phyloP scores from a whole-genome alignment of 2,888 invertebrate genomes.

The Cloeon dipterum region DNA sequence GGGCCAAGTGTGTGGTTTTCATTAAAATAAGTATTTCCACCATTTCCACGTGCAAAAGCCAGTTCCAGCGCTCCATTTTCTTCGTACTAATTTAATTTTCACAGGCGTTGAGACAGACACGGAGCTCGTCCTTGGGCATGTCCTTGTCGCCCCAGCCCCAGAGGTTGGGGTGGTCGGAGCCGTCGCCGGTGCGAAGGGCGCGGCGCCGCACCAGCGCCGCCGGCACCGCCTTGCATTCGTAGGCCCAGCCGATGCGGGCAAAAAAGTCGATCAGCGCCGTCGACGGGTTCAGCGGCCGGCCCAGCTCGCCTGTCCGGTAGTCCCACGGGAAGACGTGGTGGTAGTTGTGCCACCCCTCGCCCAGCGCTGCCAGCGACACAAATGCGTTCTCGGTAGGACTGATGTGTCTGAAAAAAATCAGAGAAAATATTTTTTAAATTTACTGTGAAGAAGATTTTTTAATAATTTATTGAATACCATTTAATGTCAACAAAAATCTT shows the following conservation, averaged over 20 bases:
- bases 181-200: constrained; percentile 31
- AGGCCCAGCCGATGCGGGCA: constrained; percentile 48
- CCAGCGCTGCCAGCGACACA: constrained; percentile 51
- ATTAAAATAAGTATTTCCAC: too few relatives aligned
- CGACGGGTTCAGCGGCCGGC: constrained; percentile 35
- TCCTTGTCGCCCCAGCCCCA: constrained; percentile 43
- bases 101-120: too few relatives aligned
- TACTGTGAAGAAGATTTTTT: neutral
- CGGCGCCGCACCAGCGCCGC: constrained; percentile 25
- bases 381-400: constrained; percentile 46
- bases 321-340: constrained; percentile 19
- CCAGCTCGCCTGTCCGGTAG: constrained; percentile 42
- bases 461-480: neutral
- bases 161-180: constrained; percentile 12
- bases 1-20: too few relatives aligned
- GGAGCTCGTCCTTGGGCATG: constrained; percentile 29
- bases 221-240: constrained; percentile 42
- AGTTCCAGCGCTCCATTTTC: too few relatives aligned
- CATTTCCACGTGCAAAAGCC: too few relatives aligned
- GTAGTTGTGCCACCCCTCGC: constrained; percentile 69
- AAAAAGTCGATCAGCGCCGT: constrained; percentile 44
- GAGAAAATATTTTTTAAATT: neutral
- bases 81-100: too few relatives aligned
- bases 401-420: constrained; percentile 36
- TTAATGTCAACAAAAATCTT: too few relatives aligned